Evolutionary conservation across 2,888 invertebrate genomes (phyloP).

Genomic region (Lymantria dispar): DNA sequence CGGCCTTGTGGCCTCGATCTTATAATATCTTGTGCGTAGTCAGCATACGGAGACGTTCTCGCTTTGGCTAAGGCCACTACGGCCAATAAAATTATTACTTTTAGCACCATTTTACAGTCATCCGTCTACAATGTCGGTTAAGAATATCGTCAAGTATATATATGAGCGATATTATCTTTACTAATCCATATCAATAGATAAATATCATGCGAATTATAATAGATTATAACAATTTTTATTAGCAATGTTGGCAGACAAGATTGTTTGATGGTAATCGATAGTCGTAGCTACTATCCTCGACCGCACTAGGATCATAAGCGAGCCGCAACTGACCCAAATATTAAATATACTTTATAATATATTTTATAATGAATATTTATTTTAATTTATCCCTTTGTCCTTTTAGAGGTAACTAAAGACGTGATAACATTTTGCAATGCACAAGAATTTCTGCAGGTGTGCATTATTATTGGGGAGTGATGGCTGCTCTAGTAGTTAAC

Average conservation of each 20-base stretch:
- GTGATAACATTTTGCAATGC: no score
- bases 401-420: no score
- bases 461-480: no score
- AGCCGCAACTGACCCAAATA: no score
- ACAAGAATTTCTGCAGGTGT: no score
- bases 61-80: conserved; percentile 32
- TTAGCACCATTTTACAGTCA: conserved; percentile 34
- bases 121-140: conserved; percentile 3
- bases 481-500: no score
- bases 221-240: background rate
- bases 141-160: conserved; percentile 17
- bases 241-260: background rate
- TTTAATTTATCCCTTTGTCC: no score
- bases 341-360: no score
- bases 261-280: no score
- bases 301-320: no score
- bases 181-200: background rate
- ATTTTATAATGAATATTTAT: no score
- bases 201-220: background rate
- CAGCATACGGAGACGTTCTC: conserved; percentile 48
- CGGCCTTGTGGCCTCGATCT: conserved; percentile 22
- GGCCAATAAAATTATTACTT: conserved; percentile 28
- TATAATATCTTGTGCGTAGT: conserved; percentile 34
- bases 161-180: background rate
- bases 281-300: no score